These are phyloP conservation scores for Lipophrys pholis DNA, from an alignment of 2,113 vertebrate species.

Conservation along the genomic window DNA sequence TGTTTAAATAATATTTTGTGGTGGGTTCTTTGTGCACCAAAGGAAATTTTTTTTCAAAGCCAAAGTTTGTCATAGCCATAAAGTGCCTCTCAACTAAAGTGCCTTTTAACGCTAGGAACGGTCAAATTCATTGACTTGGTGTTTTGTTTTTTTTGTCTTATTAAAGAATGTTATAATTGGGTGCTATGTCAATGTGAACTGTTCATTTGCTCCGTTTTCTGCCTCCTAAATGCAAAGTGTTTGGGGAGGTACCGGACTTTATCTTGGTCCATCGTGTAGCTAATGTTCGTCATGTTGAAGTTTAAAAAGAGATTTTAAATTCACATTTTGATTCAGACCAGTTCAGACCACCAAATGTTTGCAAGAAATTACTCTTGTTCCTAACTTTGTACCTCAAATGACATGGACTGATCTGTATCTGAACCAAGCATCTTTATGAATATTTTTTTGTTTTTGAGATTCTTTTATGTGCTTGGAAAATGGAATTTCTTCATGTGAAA, in stretches of 20 bases:
- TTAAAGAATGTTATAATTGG: conserved; percentile 10
- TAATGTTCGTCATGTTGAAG: background rate
- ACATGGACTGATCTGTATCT: conserved; percentile 50
- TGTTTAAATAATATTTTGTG: conserved; percentile 53
- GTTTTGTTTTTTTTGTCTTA: conserved; percentile 19
- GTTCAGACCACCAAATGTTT: conserved; percentile 1
- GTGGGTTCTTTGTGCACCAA: conserved; percentile 54
- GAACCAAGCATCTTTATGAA: conserved; percentile 8
- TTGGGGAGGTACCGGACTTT: background rate
- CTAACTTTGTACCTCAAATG: conserved; percentile 29
- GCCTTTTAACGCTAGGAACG: conserved; percentile 15
- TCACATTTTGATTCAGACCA: background rate
- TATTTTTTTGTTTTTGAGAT: conserved; percentile 24
- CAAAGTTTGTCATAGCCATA: conserved; percentile 24
- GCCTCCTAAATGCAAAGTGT: background rate
- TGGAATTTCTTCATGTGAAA: conserved; percentile 40
- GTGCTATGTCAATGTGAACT: conserved; percentile 1
- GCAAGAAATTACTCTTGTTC: background rate
- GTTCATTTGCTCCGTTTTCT: background rate
- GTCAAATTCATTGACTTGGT: conserved; percentile 55
- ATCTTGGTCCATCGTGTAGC: background rate
- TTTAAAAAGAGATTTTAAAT: background rate
- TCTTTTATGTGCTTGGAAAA: conserved; percentile 40
- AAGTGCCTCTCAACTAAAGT: conserved; percentile 47
- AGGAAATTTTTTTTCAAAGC: conserved; percentile 22